A percentile compares a stretch with the other conserved stretches of the same genome.
phyloP scores from a whole-genome alignment of 2,797 vertebrate genomes.

The Gymnopithys bicolor region DNA sequence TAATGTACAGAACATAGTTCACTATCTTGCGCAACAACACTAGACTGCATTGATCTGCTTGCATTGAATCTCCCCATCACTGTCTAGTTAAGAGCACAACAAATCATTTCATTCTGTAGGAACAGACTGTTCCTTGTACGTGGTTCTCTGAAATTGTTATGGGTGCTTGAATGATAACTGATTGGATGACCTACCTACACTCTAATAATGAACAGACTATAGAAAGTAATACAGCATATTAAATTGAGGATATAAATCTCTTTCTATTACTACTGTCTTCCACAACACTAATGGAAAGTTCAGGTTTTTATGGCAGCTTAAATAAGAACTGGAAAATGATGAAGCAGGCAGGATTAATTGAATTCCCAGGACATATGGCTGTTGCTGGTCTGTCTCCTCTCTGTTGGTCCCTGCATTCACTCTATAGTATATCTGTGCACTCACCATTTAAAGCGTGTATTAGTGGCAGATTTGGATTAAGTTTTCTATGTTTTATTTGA shows the following conservation, averaged over 20 bases:
- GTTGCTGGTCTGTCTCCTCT: neutral
- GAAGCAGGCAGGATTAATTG: conserved; percentile 32
- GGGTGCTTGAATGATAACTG: conserved; percentile 40
- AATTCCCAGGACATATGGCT: neutral
- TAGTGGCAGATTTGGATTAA: neutral
- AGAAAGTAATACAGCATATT: conserved; percentile 48
- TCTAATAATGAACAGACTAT: conserved; percentile 52
- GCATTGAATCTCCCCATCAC: neutral
- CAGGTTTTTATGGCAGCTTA: conserved; percentile 48
- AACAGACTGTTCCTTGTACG: neutral
- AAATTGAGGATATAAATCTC: conserved; percentile 62
- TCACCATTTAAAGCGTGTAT: neutral
- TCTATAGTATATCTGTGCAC: neutral
- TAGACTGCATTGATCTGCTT: neutral
- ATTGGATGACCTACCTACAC: conserved; percentile 52
- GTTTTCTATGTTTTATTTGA: neutral
- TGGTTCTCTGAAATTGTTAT: conserved; percentile 22
- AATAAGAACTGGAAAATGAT: conserved; percentile 52
- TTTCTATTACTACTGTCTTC: conserved; percentile 57
- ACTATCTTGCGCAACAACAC: neutral
- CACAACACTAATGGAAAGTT: conserved; percentile 50
- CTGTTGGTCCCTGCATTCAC: neutral
- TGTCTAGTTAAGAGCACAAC: neutral
- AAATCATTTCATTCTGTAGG: neutral
- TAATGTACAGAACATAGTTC: neutral